Conservation (phyloP, 2,888 invertebrate species). For the Tachina grossa region DNA sequence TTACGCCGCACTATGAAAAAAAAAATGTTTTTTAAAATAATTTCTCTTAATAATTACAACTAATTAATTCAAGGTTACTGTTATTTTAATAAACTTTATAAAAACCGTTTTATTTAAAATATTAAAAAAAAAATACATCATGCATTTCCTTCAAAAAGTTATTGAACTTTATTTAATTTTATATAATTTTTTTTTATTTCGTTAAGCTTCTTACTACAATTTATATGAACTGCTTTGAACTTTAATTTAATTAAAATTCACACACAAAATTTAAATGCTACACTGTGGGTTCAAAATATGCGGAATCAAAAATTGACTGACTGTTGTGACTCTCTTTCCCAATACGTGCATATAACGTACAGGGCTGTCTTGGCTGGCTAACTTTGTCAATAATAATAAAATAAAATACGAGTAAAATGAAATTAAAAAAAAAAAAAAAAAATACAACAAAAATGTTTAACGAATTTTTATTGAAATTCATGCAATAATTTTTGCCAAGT, state of each 20-base stretch:
- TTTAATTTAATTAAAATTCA: slow-evolving; percentile 37
- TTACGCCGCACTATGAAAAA: no score
- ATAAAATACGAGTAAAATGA: slow-evolving; percentile 5
- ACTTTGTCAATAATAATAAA: slow-evolving; percentile 41
- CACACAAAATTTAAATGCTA: neutral
- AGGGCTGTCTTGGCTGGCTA: no score
- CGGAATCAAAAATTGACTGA: slow-evolving; percentile 37
- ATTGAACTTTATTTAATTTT: slow-evolving; percentile 44
- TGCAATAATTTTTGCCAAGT: neutral
- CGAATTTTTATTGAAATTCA: slow-evolving; percentile 10
- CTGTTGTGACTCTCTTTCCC: neutral
- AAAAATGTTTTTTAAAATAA: neutral
- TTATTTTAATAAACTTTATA: slow-evolving; percentile 16
- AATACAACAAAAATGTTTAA: neutral
- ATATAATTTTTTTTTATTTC: neutral
- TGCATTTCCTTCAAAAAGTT: slow-evolving; percentile 31
- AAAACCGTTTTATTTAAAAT: slow-evolving; percentile 17
- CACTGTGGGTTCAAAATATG: slow-evolving; percentile 28
- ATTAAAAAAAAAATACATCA: neutral
- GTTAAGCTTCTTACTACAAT: neutral
- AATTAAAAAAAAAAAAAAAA: neutral
- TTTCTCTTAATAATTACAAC: neutral
- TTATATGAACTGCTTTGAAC: slow-evolving; percentile 63
- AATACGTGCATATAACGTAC: neutral
- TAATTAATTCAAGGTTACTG: slow-evolving; percentile 22